A percentile compares a stretch with the other conserved stretches of the same genome.
Conservation (phyloP, 2,888 invertebrate species). For the Parnassius glacialis region DNA sequence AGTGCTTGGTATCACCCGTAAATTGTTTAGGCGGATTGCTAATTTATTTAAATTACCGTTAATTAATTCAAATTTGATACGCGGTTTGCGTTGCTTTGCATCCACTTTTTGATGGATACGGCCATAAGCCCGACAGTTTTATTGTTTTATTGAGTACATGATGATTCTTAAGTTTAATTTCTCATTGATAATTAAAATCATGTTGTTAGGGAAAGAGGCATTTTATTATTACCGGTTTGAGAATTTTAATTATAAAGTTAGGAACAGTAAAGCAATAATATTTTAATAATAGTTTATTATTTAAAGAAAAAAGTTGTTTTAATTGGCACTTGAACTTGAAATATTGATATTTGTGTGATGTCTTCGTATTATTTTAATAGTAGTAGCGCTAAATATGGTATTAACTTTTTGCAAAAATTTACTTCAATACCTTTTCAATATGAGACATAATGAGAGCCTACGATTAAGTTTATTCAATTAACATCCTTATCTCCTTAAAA, state of each 20-base stretch:
- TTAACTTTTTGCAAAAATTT: too few species aligned
- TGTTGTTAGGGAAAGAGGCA: constrained; percentile 6
- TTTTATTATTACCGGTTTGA: neutral
- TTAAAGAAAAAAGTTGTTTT: too few species aligned
- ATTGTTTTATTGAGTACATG: constrained; percentile 27
- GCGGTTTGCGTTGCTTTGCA: constrained; percentile 24
- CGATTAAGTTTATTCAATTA: constrained; percentile 5
- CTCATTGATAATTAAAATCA: constrained; percentile 21
- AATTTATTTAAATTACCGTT: constrained; percentile 63
- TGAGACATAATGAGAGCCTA: too few species aligned
- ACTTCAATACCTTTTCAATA: too few species aligned
- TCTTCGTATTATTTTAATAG: too few species aligned
- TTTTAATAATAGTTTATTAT: too few species aligned
- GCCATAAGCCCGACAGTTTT: constrained; percentile 26
- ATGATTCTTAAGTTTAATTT: constrained; percentile 20
- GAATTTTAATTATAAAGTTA: too few species aligned
- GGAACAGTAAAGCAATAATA: too few species aligned
- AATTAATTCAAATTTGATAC: constrained; percentile 39
- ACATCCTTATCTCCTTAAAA: constrained; percentile 20
- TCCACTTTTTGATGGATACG: constrained; percentile 26
- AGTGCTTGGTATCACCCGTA: constrained; percentile 36
- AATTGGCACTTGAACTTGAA: too few species aligned
- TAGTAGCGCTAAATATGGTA: too few species aligned
- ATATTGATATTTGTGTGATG: too few species aligned
- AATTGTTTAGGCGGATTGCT: constrained; percentile 44